These are phyloP conservation scores for Eupithecia insigniata DNA, from an alignment of 2,888 invertebrate species.

Conservation along the genomic window DNA sequence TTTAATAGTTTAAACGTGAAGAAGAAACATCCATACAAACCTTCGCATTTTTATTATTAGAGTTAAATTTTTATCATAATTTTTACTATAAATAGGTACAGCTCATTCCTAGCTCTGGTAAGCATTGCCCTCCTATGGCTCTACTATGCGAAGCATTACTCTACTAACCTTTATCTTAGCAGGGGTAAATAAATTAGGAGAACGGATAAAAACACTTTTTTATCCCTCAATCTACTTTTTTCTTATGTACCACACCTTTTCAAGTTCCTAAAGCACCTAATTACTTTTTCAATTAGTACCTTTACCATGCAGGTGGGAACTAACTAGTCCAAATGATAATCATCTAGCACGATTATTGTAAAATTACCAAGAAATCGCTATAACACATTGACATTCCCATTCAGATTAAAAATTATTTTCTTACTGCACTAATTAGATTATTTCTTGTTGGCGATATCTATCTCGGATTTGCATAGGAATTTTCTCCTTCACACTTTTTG, in stretches of 20 bases:
- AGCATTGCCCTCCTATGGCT: no score
- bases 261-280: not conserved
- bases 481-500: conserved; percentile 7
- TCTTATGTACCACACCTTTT: not conserved
- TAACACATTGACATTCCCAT: not conserved
- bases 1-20: not conserved
- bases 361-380: conserved; percentile 2
- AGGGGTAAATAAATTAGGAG: not conserved
- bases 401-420: not conserved
- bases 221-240: not conserved
- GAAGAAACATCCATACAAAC: not conserved
- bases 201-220: not conserved
- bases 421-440: conserved; percentile 3
- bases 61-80: not conserved
- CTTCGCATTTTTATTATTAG: not conserved
- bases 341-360: not conserved
- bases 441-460: not conserved
- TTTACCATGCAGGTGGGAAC: not conserved
- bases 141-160: not conserved
- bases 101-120: not conserved
- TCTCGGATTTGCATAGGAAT: conserved; percentile 7
- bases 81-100: not conserved
- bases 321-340: not conserved
- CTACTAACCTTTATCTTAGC: no score
- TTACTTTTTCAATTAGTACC: conserved; percentile 3